Percentiles rank a stretch among this genome's conserved stretches.
Evolutionary conservation across 1,140 invertebrate species (phyloP).

Genomic region (Zeugodacus cucurbitae): DNA sequence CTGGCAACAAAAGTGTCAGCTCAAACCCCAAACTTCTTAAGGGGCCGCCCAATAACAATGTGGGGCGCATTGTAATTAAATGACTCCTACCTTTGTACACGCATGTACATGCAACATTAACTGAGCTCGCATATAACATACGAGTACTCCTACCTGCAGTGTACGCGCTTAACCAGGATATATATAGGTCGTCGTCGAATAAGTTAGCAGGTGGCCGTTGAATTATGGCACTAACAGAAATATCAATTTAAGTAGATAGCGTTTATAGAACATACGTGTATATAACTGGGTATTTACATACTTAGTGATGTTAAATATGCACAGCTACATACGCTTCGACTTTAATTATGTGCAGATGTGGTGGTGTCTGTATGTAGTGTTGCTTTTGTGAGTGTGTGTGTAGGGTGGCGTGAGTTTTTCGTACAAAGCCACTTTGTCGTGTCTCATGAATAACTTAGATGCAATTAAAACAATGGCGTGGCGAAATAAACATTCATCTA

Average conservation of each 20-base stretch:
- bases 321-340: not conserved
- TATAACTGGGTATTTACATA: not conserved
- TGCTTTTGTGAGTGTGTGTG: not conserved
- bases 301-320: slow-evolving; percentile 13
- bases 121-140: not conserved
- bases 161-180: not conserved
- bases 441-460: slow-evolving; percentile 27
- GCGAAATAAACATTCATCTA: slow-evolving; percentile 2
- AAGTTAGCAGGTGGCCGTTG: not conserved
- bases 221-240: slow-evolving; percentile 18
- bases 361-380: not conserved
- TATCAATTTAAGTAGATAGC: slow-evolving; percentile 8
- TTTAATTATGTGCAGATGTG: not conserved
- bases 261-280: not conserved
- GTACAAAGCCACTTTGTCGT: not conserved
- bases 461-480: slow-evolving; percentile 27
- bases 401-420: not conserved
- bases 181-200: not conserved
- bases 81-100: not conserved
- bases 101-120: not conserved
- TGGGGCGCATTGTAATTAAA: not conserved
- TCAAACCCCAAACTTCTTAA: not conserved
- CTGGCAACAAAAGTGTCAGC: not conserved
- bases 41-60: too few species aligned
- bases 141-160: not conserved